Evolutionary conservation across 1,140 invertebrate genomes (phyloP), one percentile per base, ranked within the genome.

Genomic region (Orchesella cincta): DNA sequence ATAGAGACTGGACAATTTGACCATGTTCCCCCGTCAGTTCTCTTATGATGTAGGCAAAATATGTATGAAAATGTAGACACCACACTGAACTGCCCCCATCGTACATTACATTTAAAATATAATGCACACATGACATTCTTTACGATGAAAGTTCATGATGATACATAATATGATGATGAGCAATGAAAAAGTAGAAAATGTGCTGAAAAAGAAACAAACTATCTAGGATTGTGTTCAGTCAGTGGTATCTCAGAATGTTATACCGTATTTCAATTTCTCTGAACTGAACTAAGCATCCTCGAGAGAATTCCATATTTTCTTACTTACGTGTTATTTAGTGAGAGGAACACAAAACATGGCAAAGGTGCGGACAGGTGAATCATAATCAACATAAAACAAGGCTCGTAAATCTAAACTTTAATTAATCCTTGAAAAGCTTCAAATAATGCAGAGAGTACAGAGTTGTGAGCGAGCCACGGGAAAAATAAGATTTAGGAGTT

Each of bases 401-500:
- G 62, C 36, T 76, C 78, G 78, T 79, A 79, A 79, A 79, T 79
- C 78, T 75, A 57, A 20, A 74, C 20, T 79, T 79, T 79, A 79
- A 79, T 79, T 79, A 79, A 79, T 79, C 75, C 75, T 75, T 26
- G 70, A 51, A 18, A 73, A 73, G 62, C 46, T 77, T 57, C 62
- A 31, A 8, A 33, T 67, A 31, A 8, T 67, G 29, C 12, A 8
- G 26, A 3, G 62, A 12, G 8, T 31, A 31, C 14, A 33, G 62
- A 23, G 12, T 29, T 46, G 20, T 46, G 20, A 46, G 20, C 8
- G 8, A 46, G 20, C 8, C 39, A 46, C 20, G 39, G 20, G 20
- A 46, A 46, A 46, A 46, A 67, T 12, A 67, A 67, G 62, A 67
- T 67, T 67, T 34, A 64, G 36, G 29, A 54, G 26, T 74, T 74